Conservation (phyloP, 2,888 invertebrate genomes). For the Macrophya alboannulata region DNA sequence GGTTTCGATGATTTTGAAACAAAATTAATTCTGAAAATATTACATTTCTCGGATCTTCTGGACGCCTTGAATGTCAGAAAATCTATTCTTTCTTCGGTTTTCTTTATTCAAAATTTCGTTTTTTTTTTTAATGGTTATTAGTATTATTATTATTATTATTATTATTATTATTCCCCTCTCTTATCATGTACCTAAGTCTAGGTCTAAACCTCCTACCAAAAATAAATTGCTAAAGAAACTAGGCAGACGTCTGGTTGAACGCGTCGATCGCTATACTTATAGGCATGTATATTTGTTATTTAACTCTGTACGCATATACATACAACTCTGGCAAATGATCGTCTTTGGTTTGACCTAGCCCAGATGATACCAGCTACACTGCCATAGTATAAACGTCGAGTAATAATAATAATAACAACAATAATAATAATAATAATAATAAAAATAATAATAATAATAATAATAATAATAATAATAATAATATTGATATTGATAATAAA, state of each 20-base stretch:
- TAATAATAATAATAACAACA: neutral
- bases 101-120: neutral
- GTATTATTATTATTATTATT: too few species aligned
- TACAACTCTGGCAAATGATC: conserved; percentile 32
- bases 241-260: neutral
- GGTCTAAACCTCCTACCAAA: neutral
- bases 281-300: neutral
- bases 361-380: neutral
- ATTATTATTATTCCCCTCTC: neutral
- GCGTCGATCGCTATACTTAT: neutral
- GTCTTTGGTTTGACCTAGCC: conserved; percentile 35
- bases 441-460: neutral
- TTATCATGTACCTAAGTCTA: neutral
- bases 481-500: neutral
- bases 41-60: neutral
- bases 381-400: neutral
- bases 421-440: neutral
- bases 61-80: neutral
- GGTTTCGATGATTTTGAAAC: neutral
- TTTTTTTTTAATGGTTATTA: too few species aligned
- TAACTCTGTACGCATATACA: neutral
- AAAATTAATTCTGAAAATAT: neutral
- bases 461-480: neutral
- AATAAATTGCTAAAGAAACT: conserved; percentile 13
- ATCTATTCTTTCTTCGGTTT: neutral